These are phyloP conservation scores for Spatula versicolor DNA, from an alignment of 2,797 vertebrate genomes.

Conservation along the genomic window DNA sequence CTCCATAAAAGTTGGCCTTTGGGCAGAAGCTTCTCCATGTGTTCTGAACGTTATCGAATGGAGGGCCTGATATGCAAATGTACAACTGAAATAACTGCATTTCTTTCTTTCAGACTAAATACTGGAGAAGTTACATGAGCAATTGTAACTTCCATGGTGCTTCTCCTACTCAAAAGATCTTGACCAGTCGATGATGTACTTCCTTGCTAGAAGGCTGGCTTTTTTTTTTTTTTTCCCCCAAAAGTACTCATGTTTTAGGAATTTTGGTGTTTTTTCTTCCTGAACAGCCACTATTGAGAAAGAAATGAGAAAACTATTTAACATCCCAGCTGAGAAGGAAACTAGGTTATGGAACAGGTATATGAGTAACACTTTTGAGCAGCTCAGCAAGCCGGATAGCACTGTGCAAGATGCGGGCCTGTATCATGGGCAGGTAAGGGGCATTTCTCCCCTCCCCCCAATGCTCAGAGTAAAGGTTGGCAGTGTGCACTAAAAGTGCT, in stretches of 20 bases:
- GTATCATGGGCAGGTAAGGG: conserved; percentile 93
- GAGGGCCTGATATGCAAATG: background rate
- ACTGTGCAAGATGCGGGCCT: conserved; percentile 96
- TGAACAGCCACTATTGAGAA: conserved; percentile 91
- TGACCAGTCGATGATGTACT: background rate
- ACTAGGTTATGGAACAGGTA: conserved; percentile 97
- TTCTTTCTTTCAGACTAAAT: background rate
- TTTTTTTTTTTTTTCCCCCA: background rate
- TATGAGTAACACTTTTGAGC: conserved; percentile 93
- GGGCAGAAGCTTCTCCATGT: background rate
- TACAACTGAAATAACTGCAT: background rate
- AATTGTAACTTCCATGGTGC: background rate
- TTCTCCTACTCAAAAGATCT: background rate
- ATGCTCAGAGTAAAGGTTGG: background rate
- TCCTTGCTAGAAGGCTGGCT: background rate
- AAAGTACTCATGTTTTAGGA: background rate
- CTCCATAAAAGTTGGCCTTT: background rate
- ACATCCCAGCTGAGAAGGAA: conserved; percentile 90
- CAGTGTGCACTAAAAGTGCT: background rate
- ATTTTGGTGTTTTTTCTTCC: background rate
- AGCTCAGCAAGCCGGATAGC: conserved; percentile 93
- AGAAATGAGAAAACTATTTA: conserved; percentile 92
- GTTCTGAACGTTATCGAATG: background rate
- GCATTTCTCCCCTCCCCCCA: too few relatives aligned
- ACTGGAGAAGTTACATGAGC: background rate